A percentile compares a stretch with the other conserved stretches of the same genome.
These are phyloP conservation scores for Tringa solitaria DNA, from an alignment of 2,113 vertebrate genomes.

Conservation along the genomic window DNA sequence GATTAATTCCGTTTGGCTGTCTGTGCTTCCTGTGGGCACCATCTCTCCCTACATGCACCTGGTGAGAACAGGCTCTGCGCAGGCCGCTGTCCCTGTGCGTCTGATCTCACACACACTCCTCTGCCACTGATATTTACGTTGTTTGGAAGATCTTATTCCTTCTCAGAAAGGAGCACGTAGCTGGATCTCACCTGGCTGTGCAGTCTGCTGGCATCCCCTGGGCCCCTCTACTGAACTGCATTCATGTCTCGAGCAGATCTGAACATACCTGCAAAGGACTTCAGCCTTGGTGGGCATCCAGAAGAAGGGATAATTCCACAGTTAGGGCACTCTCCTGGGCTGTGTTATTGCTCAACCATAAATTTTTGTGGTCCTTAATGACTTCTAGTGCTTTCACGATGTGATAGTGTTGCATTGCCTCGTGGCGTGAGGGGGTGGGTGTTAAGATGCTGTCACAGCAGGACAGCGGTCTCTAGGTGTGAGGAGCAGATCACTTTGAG, in stretches of 20 bases:
- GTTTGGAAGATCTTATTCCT: neutral
- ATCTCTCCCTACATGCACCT: neutral
- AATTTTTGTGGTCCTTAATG: neutral
- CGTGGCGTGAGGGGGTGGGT: neutral
- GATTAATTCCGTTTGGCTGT: neutral
- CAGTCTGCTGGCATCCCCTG: neutral
- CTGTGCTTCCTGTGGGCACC: neutral
- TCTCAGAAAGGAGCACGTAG: rapidly evolving
- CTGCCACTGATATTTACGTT: neutral
- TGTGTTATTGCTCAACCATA: neutral
- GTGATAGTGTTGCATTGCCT: neutral
- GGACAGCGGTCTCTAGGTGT: neutral
- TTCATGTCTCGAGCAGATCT: neutral
- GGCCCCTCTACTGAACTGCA: neutral
- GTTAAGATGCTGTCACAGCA: neutral
- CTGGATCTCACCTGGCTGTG: neutral
- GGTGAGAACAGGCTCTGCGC: neutral
- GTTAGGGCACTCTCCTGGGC: neutral
- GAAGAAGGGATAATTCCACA: neutral
- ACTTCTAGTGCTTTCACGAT: neutral
- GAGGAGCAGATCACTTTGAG: neutral
- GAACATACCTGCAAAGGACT: neutral
- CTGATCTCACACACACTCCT: neutral
- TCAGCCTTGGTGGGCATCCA: rapidly evolving
- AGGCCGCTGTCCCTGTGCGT: neutral